A percentile compares a stretch with the other conserved stretches of the same genome.
These are phyloP conservation scores for Dendrolimus kikuchii DNA, from an alignment of 1,140 invertebrate genomes.

Conservation along the genomic window DNA sequence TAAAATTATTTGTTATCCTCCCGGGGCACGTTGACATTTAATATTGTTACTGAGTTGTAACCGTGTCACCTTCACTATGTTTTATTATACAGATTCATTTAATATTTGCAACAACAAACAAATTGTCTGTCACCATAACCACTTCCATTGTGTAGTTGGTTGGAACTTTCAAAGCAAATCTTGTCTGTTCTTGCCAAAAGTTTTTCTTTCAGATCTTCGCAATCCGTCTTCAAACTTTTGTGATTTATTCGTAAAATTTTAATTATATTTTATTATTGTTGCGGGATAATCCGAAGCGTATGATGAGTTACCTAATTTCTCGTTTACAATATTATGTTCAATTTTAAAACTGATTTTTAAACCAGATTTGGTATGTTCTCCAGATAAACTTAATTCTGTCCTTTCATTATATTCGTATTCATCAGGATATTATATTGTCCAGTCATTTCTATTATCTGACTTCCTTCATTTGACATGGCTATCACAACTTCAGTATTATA, in stretches of 20 bases:
- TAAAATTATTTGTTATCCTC: too few species aligned
- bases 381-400: too few species aligned
- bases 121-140: slow-evolving; percentile 9
- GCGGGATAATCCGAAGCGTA: too few species aligned
- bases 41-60: neutral
- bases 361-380: too few species aligned
- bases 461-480: neutral
- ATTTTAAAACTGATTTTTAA: too few species aligned
- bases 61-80: neutral
- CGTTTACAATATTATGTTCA: too few species aligned
- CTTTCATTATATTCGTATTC: too few species aligned
- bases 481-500: slow-evolving; percentile 41
- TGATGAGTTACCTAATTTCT: too few species aligned
- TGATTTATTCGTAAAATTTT: too few species aligned
- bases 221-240: too few species aligned
- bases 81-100: neutral
- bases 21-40: too few species aligned
- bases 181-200: slow-evolving; percentile 11
- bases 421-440: neutral
- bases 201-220: neutral
- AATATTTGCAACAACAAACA: slow-evolving; percentile 4
- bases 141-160: slow-evolving; percentile 8
- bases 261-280: too few species aligned
- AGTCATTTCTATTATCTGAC: neutral
- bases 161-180: slow-evolving; percentile 9